phyloP scores from a whole-genome alignment of 1,140 invertebrate genomes.

The Ostrea edulis region DNA sequence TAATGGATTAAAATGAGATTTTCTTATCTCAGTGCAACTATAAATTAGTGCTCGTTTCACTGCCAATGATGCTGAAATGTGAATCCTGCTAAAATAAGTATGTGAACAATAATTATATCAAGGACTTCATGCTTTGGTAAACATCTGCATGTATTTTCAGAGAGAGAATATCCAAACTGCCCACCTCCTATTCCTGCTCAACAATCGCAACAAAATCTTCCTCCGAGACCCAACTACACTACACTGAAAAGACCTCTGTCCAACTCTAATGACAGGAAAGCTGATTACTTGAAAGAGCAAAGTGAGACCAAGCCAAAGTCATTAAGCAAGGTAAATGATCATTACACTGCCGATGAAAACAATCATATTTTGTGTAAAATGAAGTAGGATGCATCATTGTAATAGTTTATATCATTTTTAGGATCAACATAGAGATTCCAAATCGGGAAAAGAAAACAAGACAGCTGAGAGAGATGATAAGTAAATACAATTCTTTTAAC shows the following conservation, averaged over 20 bases:
- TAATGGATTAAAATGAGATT: no score
- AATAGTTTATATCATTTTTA: not conserved
- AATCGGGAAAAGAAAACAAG: slow-evolving; percentile 32
- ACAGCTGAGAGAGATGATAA: not conserved
- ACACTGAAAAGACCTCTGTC: slow-evolving; percentile 78
- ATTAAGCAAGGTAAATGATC: slow-evolving; percentile 56
- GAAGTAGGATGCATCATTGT: not conserved
- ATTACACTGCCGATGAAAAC: not conserved
- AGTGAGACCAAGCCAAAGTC: slow-evolving; percentile 50
- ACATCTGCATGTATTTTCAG: slow-evolving; percentile 48
- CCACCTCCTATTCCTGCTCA: slow-evolving; percentile 78
- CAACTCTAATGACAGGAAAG: slow-evolving; percentile 72
- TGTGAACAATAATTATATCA: no score
- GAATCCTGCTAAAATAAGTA: no score
- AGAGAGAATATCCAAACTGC: slow-evolving; percentile 66
- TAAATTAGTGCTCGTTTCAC: no score
- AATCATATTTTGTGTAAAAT: not conserved
- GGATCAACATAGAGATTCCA: slow-evolving; percentile 15
- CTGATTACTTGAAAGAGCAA: slow-evolving; percentile 74
- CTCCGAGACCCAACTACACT: slow-evolving; percentile 76
- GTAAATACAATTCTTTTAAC: slow-evolving; percentile 5
- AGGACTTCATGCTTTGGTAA: no score
- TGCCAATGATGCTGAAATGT: no score
- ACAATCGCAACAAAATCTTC: slow-evolving; percentile 75
- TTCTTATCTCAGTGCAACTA: no score